A percentile compares a stretch with the other conserved stretches of the same genome.
phyloP scores from a whole-genome alignment of 2,113 vertebrate species.

The Bucco capensis region DNA sequence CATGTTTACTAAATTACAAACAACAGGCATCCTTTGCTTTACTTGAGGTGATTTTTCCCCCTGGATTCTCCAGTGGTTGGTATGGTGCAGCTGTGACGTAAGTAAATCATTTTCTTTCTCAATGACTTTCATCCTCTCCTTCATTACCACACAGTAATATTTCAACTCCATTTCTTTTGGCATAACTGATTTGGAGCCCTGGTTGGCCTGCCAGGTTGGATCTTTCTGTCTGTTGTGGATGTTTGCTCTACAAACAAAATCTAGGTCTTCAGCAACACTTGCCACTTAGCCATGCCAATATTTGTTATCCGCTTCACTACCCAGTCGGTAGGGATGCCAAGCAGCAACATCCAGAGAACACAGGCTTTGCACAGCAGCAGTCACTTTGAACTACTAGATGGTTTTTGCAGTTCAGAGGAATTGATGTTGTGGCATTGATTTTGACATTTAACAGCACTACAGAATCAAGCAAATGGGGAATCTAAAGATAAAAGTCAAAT shows the following conservation, averaged over 20 bases:
- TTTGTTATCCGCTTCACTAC: conserved; percentile 44
- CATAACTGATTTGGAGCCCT: background rate
- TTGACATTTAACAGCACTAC: background rate
- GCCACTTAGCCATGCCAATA: conserved; percentile 55
- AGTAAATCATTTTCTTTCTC: background rate
- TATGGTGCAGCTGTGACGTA: background rate
- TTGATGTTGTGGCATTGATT: background rate
- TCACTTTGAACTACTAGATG: conserved; percentile 18
- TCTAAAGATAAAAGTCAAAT: background rate
- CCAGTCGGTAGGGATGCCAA: conserved; percentile 5
- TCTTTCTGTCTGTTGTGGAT: conserved; percentile 33
- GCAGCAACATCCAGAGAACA: conserved; percentile 21
- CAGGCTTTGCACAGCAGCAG: conserved; percentile 37
- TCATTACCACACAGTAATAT: background rate
- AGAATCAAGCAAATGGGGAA: background rate
- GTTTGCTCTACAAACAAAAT: conserved; percentile 44
- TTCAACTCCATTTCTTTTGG: conserved; percentile 9
- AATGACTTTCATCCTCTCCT: background rate
- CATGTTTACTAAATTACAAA: background rate
- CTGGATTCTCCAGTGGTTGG: background rate
- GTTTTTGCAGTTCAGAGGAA: background rate
- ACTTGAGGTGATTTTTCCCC: background rate
- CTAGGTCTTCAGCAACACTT: conserved; percentile 58
- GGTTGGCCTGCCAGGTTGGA: conserved; percentile 16
- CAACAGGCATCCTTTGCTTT: background rate